These are phyloP conservation scores for Drosophila neutralis DNA, from an alignment of 2,888 invertebrate genomes.

Conservation along the genomic window DNA sequence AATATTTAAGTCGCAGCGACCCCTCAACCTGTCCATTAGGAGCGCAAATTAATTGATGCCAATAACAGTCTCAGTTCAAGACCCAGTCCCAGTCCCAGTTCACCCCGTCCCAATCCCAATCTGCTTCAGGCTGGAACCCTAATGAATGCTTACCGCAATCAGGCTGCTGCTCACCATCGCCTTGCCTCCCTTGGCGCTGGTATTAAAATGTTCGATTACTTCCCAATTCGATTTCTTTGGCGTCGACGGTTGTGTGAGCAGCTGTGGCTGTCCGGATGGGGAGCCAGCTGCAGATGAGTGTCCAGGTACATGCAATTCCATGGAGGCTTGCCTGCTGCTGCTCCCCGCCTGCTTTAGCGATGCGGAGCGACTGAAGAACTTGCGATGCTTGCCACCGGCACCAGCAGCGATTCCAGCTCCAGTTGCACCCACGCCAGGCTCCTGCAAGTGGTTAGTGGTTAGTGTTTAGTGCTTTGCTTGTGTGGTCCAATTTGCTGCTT, in stretches of 20 bases:
- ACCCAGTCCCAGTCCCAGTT: neutral
- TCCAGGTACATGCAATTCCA: constrained; percentile 82
- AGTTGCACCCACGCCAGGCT: neutral
- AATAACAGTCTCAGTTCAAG: constrained; percentile 18
- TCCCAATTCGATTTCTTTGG: constrained; percentile 95
- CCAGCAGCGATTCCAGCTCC: neutral
- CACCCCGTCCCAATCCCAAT: neutral
- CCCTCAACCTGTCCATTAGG: constrained; percentile 55
- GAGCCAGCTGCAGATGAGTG: constrained; percentile 51
- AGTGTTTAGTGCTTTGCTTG: constrained; percentile 5
- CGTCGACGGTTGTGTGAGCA: constrained; percentile 87
- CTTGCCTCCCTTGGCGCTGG: constrained; percentile 87
- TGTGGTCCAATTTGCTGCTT: constrained; percentile 45
- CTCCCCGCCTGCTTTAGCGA: constrained; percentile 86
- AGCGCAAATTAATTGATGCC: constrained; percentile 71
- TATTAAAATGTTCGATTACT: constrained; percentile 94
- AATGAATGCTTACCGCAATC: constrained; percentile 86
- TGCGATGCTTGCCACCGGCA: constrained; percentile 67
- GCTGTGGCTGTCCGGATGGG: constrained; percentile 61
- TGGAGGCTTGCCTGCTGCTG: constrained; percentile 76
- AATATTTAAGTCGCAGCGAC: constrained; percentile 65
- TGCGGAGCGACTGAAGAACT: constrained; percentile 86
- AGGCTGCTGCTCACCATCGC: constrained; percentile 88
- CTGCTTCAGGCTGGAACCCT: neutral
- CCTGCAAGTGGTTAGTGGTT: constrained; percentile 27